A percentile compares a stretch with the other conserved stretches of the same genome.
phyloP scores from a whole-genome alignment of 2,113 vertebrate species.

The Xenopus tropicalis region UCB_Xtro_10.0 CM004446.2:54007501-54008000 shows the following conservation, averaged over 20 bases:
- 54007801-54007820: too few relatives aligned
- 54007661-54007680: conserved; percentile 59
- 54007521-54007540: not conserved
- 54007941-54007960: too few relatives aligned
- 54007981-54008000: too few relatives aligned
- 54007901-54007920: too few relatives aligned
- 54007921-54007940: too few relatives aligned
- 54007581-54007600: not conserved
- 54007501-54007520: not conserved
- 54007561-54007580: not conserved
- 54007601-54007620: conserved; percentile 46
- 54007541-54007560: not conserved
- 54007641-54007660: conserved; percentile 56
- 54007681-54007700: conserved; percentile 54
- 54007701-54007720: conserved; percentile 54
- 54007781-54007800: not conserved
- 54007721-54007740: conserved; percentile 16
- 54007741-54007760: conserved; percentile 10
- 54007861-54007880: too few relatives aligned
- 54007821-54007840: too few relatives aligned
- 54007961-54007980: too few relatives aligned
- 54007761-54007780: not conserved
- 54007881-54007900: too few relatives aligned
- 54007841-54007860: too few relatives aligned
- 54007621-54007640: conserved; percentile 50